These are phyloP conservation scores for Centropyge bicolor DNA, from an alignment of 2,797 vertebrate genomes.

Conservation along the genomic window DNA sequence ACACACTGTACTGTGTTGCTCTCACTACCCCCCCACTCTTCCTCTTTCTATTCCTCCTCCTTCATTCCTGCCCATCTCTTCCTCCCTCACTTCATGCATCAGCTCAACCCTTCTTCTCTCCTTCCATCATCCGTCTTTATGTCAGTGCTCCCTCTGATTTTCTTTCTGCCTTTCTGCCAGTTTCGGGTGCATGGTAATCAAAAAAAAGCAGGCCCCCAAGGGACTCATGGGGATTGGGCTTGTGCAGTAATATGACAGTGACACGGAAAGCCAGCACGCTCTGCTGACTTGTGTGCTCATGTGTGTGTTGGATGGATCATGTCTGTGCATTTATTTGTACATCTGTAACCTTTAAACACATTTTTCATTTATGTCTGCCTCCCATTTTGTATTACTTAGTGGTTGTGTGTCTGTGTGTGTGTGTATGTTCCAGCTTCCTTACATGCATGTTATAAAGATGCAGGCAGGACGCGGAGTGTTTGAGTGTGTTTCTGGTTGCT, in stretches of 20 bases:
- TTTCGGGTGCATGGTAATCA: slow-evolving; percentile 65
- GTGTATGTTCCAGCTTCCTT: not conserved
- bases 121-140: slow-evolving; percentile 13
- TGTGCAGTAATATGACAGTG: slow-evolving; percentile 73
- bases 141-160: slow-evolving; percentile 2
- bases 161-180: slow-evolving; percentile 34
- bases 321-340: slow-evolving; percentile 53
- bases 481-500: not conserved
- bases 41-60: not conserved
- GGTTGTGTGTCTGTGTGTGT: not conserved
- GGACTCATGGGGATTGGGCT: slow-evolving; percentile 48
- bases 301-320: slow-evolving; percentile 41
- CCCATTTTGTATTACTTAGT: not conserved
- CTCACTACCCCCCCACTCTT: too few relatives aligned
- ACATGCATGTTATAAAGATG: not conserved
- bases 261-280: slow-evolving; percentile 75
- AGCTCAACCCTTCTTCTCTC: not conserved
- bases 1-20: too few relatives aligned
- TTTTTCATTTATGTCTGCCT: slow-evolving; percentile 28
- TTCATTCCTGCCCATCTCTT: not conserved
- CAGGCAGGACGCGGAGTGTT: not conserved
- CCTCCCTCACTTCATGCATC: not conserved
- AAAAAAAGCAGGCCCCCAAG: slow-evolving; percentile 46
- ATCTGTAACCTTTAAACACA: slow-evolving; percentile 36
- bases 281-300: slow-evolving; percentile 47